phyloP scores from a whole-genome alignment of 2,113 vertebrate species.

The Geococcyx californianus region DNA sequence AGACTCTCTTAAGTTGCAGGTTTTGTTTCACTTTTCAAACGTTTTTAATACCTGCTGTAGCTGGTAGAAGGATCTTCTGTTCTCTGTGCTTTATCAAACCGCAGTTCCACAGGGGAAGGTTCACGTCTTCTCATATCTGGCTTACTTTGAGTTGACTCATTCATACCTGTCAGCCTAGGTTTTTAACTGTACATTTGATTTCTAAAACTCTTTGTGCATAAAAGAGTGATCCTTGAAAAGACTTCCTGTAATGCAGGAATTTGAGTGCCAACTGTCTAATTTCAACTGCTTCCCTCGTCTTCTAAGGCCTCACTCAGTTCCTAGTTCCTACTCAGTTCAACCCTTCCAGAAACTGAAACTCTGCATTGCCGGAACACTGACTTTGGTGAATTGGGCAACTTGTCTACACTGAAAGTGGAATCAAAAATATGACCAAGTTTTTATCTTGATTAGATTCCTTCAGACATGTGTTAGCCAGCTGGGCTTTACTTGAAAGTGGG shows the following conservation, averaged over 20 bases:
- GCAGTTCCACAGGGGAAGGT: neutral
- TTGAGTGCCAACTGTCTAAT: neutral
- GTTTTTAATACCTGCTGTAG: constrained; percentile 20
- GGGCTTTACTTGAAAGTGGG: neutral
- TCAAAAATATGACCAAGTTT: neutral
- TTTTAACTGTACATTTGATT: neutral
- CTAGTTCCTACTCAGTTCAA: neutral
- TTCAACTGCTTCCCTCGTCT: neutral
- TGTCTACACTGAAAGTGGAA: neutral
- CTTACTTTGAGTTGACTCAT: neutral
- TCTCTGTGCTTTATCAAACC: neutral
- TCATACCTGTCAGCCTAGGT: neutral
- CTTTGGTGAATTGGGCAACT: neutral
- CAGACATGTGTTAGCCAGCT: neutral
- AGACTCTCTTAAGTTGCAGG: neutral
- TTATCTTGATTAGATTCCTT: neutral
- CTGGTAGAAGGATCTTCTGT: neutral
- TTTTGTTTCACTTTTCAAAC: neutral
- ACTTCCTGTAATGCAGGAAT: neutral
- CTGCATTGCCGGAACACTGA: neutral
- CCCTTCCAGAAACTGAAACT: neutral
- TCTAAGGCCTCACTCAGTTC: neutral
- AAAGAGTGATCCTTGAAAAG: neutral
- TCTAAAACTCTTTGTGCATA: neutral
- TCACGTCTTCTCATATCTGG: neutral